Percentiles rank a stretch among this genome's conserved stretches.
phyloP scores from a whole-genome alignment of 2,113 vertebrate species.

The Spilogale gracilis region DNA sequence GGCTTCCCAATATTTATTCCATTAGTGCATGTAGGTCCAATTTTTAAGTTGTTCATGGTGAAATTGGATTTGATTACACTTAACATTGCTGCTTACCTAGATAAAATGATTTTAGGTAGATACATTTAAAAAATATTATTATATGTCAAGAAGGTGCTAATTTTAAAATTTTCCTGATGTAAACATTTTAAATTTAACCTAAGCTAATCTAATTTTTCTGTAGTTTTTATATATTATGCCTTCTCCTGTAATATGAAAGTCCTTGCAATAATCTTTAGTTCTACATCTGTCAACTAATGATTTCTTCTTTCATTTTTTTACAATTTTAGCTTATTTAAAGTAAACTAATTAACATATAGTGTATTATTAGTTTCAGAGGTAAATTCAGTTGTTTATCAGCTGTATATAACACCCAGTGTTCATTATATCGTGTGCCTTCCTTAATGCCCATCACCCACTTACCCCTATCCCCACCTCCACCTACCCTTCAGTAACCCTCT shows the following conservation, averaged over 20 bases:
- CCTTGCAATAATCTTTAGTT: background rate
- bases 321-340: background rate
- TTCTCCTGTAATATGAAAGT: background rate
- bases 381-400: background rate
- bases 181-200: background rate
- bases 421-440: background rate
- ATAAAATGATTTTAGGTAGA: background rate
- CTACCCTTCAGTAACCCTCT: background rate
- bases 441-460: background rate
- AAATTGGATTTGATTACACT: background rate
- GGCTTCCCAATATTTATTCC: background rate
- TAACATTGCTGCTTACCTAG: background rate
- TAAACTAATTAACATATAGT: background rate
- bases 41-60: background rate
- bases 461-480: background rate
- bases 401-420: background rate
- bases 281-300: background rate
- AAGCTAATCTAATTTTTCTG: background rate
- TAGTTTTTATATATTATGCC: background rate
- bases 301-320: background rate
- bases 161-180: background rate
- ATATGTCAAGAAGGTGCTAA: background rate
- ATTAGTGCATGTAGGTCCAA: background rate
- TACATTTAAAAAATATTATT: background rate
- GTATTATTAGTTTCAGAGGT: background rate